Conservation (phyloP, 2,888 invertebrate species). For the Euzetes globulus region DNA sequence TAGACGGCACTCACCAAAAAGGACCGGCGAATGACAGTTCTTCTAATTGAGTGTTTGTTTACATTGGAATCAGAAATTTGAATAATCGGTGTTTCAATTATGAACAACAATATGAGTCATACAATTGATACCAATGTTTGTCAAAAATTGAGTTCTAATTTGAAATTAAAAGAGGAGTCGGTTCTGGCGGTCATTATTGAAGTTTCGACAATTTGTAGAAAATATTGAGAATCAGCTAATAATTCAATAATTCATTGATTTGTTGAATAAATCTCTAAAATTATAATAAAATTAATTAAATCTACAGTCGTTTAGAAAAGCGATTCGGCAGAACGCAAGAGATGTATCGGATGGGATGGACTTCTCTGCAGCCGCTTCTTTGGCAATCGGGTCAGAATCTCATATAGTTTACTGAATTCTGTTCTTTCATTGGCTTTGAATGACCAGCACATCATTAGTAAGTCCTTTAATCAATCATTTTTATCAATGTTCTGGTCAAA, state of each 20-base stretch:
- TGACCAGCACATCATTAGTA: conserved; percentile 94
- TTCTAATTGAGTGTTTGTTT: too few species aligned
- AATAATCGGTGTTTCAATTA: too few species aligned
- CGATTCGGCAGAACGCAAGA: conserved; percentile 81
- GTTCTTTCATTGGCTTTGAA: conserved; percentile 75
- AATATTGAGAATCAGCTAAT: neutral
- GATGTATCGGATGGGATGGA: conserved; percentile 94
- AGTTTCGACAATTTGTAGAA: too few species aligned
- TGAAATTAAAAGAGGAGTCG: too few species aligned
- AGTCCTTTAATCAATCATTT: conserved; percentile 59
- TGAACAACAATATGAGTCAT: too few species aligned
- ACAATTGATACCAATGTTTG: too few species aligned
- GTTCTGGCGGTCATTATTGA: too few species aligned
- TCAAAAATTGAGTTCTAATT: too few species aligned
- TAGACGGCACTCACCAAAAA: too few species aligned
- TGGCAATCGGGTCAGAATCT: conserved; percentile 78
- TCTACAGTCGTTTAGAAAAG: neutral
- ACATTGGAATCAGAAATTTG: too few species aligned
- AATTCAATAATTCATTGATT: neutral
- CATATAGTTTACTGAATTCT: conserved; percentile 75
- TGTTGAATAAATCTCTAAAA: neutral
- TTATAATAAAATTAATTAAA: neutral
- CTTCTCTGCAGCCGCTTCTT: conserved; percentile 91
- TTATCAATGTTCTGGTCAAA: neutral
- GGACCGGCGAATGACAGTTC: too few species aligned